Evolutionary conservation across 2,888 invertebrate species (phyloP), one percentile per base, ranked within the genome.

Genomic region (Lamellibrachia columna): DNA sequence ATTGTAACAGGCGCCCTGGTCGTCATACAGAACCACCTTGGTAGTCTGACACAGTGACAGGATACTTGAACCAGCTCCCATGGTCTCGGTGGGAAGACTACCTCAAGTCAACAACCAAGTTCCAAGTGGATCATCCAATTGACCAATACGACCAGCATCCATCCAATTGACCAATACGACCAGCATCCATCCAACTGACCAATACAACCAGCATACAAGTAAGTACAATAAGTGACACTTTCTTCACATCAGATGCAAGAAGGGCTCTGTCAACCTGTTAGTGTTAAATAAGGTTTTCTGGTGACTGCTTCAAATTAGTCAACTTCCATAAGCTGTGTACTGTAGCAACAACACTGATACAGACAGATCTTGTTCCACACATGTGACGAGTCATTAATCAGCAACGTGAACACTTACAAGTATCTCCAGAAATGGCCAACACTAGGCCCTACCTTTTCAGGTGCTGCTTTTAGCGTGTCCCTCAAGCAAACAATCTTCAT

Each of bases 11-110:
- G 75, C 75, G 2, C 6, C 22, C n/a, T 75, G 75, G 22, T 75
- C 75, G n/a, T 75, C 75, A 75, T 75, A 75, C 75, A 75, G 75
- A 75, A 75, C 75, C 75, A 75, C 75, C 75, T 75, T 75, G 3
- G 75, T 75, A 6, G 75, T 75, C 22, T 75, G 75, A 75, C 75
- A 75, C 75, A 75, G 75, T 0, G 75, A 75, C 75, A 75, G 22
- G 75, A n/a, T 75, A n/a, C 75, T 75, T 11, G 75, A 75, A 75
- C 75, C 75, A 22, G 75, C 75, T 22, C 75, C 75, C 75, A 75
- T 75, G 15, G 75, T 22, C 75, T 75, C 22, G n/a, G 75, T 75
- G 22, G 6, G 75, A 75, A 75, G n/a, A 2, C 15, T 75, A 75
- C 75, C 15, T 75, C 15, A 75, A 22, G 22, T 75, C 22, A 75